Evolutionary conservation across 2,113 vertebrate genomes (phyloP).

Genomic region (Tachycineta bicolor): DNA sequence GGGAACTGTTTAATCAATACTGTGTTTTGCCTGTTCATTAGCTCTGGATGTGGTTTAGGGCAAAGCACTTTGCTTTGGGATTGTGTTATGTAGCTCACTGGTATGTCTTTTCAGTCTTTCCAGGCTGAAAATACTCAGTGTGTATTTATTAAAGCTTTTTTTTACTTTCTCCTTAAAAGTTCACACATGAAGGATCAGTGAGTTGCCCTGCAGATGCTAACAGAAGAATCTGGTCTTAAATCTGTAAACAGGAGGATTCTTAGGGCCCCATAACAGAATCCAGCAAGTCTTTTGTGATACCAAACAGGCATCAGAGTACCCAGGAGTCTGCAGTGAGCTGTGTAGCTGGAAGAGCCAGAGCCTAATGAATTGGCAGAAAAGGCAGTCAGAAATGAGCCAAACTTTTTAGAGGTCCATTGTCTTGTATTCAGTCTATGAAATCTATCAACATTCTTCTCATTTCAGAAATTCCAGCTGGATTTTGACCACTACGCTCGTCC

Average conservation of each 20-base stretch:
- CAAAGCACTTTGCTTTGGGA: not conserved
- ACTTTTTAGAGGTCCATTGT: not conserved
- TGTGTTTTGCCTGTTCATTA: not conserved
- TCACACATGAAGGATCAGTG: not conserved
- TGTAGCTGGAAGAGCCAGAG: not conserved
- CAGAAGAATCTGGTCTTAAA: not conserved
- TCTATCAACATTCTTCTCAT: not conserved
- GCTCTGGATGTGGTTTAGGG: not conserved
- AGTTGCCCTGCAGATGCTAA: not conserved
- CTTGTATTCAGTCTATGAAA: not conserved
- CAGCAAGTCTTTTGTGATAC: not conserved
- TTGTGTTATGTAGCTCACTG: not conserved
- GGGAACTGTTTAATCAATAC: not conserved
- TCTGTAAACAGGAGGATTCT: not conserved
- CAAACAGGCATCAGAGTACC: not conserved
- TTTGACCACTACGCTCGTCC: constrained; percentile 88
- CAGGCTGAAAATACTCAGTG: not conserved
- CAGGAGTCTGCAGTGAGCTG: not conserved
- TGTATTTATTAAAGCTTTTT: not conserved
- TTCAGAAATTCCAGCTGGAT: constrained; percentile 95
- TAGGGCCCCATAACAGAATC: not conserved
- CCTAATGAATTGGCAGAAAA: not conserved
- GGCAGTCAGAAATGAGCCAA: not conserved
- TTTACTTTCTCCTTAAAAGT: not conserved
- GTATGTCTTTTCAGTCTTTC: not conserved